Evolutionary conservation across 1,140 invertebrate genomes (phyloP).

Genomic region (Diorhabda elongata): DNA sequence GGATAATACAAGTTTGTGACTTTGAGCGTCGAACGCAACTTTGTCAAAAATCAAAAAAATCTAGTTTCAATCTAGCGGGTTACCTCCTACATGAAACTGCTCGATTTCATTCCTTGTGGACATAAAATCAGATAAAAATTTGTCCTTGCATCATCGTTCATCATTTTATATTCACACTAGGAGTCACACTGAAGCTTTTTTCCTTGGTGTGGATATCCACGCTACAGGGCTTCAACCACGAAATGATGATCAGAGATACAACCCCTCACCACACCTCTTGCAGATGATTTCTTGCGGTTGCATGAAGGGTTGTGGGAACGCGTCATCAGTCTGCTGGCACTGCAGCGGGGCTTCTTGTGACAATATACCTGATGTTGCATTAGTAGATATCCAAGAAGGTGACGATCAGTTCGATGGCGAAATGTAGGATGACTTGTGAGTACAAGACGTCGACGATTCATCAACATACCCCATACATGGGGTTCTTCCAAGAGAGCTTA

Average conservation of each 20-base stretch:
- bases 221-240: not conserved
- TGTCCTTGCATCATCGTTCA: not conserved
- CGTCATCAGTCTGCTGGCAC: not conserved
- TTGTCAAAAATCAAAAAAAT: too few species aligned
- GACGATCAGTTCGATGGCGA: not conserved
- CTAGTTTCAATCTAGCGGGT: too few species aligned
- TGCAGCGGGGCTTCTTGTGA: conserved; percentile 2
- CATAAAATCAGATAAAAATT: too few species aligned
- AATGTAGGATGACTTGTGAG: too few species aligned
- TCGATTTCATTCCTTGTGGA: too few species aligned
- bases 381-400: conserved; percentile 1
- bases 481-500: too few species aligned
- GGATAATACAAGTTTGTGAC: too few species aligned
- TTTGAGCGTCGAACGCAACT: too few species aligned
- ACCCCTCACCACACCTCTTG: not conserved
- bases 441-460: not conserved
- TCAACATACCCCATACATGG: not conserved
- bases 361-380: conserved; percentile 3
- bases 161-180: not conserved
- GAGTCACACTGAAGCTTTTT: not conserved
- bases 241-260: not conserved
- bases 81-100: too few species aligned
- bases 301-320: not conserved
- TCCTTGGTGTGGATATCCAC: not conserved
- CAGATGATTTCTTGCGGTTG: not conserved